These are phyloP conservation scores for Acanthosepion pharaonis DNA, from an alignment of 2,888 invertebrate species.

Conservation along the genomic window DNA sequence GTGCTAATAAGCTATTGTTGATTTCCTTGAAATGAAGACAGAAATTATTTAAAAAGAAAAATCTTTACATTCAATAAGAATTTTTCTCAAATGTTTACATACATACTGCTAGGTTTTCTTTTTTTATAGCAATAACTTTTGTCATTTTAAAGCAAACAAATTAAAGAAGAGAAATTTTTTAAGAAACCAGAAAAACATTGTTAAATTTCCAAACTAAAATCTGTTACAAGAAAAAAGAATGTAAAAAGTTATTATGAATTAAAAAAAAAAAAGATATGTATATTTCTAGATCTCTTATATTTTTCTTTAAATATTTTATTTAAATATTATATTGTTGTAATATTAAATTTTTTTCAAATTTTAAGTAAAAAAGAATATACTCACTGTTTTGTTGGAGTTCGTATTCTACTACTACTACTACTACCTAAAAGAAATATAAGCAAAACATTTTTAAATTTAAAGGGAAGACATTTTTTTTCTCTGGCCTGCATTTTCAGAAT, in stretches of 20 bases:
- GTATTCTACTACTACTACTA: neutral
- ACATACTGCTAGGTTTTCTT: neutral
- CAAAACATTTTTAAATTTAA: too few species aligned
- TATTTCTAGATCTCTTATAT: too few species aligned
- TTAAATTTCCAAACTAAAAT: too few species aligned
- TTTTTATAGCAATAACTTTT: too few species aligned
- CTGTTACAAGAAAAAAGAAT: neutral
- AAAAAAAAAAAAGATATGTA: too few species aligned
- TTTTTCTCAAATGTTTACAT: neutral
- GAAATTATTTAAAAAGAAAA: neutral
- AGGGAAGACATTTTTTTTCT: too few species aligned
- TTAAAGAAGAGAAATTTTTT: neutral
- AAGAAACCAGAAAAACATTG: neutral
- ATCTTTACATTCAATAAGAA: neutral
- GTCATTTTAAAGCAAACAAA: too few species aligned
- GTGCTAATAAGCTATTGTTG: neutral
- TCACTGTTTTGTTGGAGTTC: constrained; percentile 46
- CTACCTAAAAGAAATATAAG: neutral
- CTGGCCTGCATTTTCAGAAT: too few species aligned
- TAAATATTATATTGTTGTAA: neutral
- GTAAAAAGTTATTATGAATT: neutral
- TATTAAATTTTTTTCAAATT: neutral
- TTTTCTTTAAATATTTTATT: too few species aligned
- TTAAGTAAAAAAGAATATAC: neutral
- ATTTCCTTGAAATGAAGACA: neutral